Conservation (phyloP, 2,888 invertebrate genomes). For the Eupithecia abbreviata region DNA sequence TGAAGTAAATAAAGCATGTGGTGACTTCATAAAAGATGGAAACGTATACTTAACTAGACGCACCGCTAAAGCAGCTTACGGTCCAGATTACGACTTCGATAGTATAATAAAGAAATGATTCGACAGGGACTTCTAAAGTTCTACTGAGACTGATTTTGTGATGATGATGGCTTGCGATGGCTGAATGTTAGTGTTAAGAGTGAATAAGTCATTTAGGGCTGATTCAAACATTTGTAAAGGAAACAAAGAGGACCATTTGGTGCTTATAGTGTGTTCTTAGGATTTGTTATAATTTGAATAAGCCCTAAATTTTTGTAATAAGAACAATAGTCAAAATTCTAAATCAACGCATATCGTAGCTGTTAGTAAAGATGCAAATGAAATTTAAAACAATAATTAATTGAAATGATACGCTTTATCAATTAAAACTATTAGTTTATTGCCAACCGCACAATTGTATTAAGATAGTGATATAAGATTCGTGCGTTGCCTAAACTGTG, state of each 20-base stretch:
- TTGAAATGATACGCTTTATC: conserved; percentile 61
- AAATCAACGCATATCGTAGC: conserved; percentile 70
- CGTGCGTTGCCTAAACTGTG: conserved; percentile 39
- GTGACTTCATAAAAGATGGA: conserved; percentile 68
- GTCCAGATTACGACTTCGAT: conserved; percentile 66
- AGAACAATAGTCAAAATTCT: conserved; percentile 52
- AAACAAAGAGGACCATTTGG: conserved; percentile 50
- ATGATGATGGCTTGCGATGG: conserved; percentile 67
- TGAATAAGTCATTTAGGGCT: conserved; percentile 54
- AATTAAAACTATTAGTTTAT: conserved; percentile 55
- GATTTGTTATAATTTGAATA: conserved; percentile 51
- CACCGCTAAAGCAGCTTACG: conserved; percentile 64
- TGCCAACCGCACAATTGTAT: conserved; percentile 72
- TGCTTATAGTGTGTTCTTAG: conserved; percentile 49
- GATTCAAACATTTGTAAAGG: conserved; percentile 46
- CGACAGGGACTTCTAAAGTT: conserved; percentile 60
- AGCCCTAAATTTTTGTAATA: conserved; percentile 45
- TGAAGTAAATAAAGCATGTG: conserved; percentile 66
- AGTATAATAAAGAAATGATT: conserved; percentile 77
- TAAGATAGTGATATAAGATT: conserved; percentile 45
- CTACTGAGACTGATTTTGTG: conserved; percentile 79
- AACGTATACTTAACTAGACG: conserved; percentile 70
- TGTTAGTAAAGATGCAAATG: conserved; percentile 56
- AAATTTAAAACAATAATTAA: conserved; percentile 61
- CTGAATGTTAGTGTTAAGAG: conserved; percentile 56